Percentiles rank a stretch among this genome's conserved stretches.
Evolutionary conservation across 2,888 invertebrate genomes (phyloP).

Genomic region (Xanthorhoe designata): DNA sequence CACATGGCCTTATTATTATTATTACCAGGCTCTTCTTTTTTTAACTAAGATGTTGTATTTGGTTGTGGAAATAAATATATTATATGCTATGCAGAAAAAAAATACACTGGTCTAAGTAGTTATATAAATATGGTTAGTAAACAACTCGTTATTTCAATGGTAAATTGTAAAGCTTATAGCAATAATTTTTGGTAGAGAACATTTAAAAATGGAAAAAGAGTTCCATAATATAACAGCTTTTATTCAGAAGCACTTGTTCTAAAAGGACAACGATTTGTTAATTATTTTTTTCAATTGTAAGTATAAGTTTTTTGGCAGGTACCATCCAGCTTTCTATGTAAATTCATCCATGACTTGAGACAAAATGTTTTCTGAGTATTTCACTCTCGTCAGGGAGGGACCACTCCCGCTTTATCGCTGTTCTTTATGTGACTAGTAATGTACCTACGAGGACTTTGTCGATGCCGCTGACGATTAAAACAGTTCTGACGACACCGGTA

Average conservation of each 20-base stretch:
- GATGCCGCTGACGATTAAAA: constrained; percentile 35
- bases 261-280: too few species aligned
- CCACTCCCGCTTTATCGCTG: constrained; percentile 49
- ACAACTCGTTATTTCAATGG: too few species aligned
- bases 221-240: too few species aligned
- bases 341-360: constrained; percentile 39
- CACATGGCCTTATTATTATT: constrained; percentile 16
- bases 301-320: too few species aligned
- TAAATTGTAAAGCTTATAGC: too few species aligned
- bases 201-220: neutral
- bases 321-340: constrained; percentile 22
- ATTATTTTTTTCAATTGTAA: too few species aligned
- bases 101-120: too few species aligned
- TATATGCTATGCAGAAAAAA: too few species aligned
- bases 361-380: constrained; percentile 49
- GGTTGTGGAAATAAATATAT: neutral
- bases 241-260: too few species aligned
- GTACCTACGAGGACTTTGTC: constrained; percentile 33
- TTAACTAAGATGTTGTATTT: neutral
- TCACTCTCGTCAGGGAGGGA: constrained; percentile 39
- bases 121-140: too few species aligned
- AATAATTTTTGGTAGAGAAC: neutral
- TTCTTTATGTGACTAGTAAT: constrained; percentile 46
- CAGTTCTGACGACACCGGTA: constrained; percentile 45
- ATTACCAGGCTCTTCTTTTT: neutral